Conservation (phyloP, 2,113 vertebrate genomes). For the Numenius arquata region DNA sequence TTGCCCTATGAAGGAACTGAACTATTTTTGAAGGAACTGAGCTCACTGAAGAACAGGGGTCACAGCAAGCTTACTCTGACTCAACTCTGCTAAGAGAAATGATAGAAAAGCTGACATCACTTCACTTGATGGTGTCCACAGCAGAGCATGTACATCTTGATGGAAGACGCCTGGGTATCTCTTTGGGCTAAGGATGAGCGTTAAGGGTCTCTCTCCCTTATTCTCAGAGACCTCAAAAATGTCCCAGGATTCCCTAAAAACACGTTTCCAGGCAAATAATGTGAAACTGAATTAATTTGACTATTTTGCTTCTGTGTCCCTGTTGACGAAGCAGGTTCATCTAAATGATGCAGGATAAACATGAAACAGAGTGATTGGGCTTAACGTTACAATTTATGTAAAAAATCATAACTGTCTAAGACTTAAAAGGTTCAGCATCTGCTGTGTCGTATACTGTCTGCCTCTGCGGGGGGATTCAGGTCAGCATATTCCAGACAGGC, state of each 20-base stretch:
- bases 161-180: not conserved
- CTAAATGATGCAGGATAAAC: slow-evolving; percentile 10
- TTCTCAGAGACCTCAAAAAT: not conserved
- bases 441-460: not conserved
- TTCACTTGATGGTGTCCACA: not conserved
- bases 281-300: not conserved
- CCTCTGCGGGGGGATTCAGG: not conserved
- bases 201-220: not conserved
- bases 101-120: not conserved
- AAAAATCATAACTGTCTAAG: slow-evolving; percentile 1
- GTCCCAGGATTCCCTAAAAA: not conserved
- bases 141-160: not conserved
- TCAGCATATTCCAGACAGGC: not conserved
- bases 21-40: not conserved
- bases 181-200: not conserved
- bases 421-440: slow-evolving; percentile 15
- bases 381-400: slow-evolving; percentile 5
- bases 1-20: not conserved
- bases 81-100: not conserved
- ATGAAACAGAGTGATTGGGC: not conserved
- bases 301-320: not conserved
- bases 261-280: not conserved
- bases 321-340: not conserved
- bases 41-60: not conserved
- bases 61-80: not conserved